phyloP scores from a whole-genome alignment of 1,140 invertebrate species.

The Spodoptera litura region DNA sequence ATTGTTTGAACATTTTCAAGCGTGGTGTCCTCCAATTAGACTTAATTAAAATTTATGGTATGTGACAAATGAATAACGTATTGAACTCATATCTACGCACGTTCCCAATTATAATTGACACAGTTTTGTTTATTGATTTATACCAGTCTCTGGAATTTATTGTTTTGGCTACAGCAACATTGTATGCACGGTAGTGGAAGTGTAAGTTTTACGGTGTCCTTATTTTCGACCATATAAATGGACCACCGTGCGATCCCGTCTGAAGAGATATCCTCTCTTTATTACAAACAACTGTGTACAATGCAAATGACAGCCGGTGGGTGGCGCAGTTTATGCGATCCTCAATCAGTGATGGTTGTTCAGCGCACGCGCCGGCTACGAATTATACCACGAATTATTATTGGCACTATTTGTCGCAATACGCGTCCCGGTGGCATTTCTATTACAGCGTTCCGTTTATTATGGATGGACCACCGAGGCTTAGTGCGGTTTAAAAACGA shows the following conservation, averaged over 20 bases:
- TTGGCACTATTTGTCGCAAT: constrained; percentile 74
- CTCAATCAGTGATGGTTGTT: constrained; percentile 78
- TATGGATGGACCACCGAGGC: constrained; percentile 65
- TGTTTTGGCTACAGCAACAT: constrained; percentile 35
- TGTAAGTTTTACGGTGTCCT: constrained; percentile 39
- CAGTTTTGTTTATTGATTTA: constrained; percentile 74
- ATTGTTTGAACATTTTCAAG: constrained; percentile 60
- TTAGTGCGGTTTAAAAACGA: neutral
- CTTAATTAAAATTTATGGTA: constrained; percentile 79
- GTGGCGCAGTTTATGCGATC: constrained; percentile 72
- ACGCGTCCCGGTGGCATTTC: constrained; percentile 56
- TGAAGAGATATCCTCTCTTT: constrained; percentile 42
- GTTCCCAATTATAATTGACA: constrained; percentile 66
- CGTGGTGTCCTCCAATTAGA: constrained; percentile 72
- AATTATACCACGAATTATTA: constrained; percentile 72
- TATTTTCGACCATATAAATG: constrained; percentile 40
- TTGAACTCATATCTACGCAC: constrained; percentile 63
- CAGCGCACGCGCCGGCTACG: constrained; percentile 73
- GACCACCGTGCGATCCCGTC: constrained; percentile 42
- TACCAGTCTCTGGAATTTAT: constrained; percentile 56
- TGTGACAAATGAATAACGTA: constrained; percentile 70
- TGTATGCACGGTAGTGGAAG: constrained; percentile 18
- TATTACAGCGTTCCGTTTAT: constrained; percentile 57
- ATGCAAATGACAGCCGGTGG: constrained; percentile 71
- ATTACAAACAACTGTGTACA: constrained; percentile 55